Evolutionary conservation across 92 coral and sea anemone species (phyloP).

Genomic region (Parazoanthus swiftii): DNA sequence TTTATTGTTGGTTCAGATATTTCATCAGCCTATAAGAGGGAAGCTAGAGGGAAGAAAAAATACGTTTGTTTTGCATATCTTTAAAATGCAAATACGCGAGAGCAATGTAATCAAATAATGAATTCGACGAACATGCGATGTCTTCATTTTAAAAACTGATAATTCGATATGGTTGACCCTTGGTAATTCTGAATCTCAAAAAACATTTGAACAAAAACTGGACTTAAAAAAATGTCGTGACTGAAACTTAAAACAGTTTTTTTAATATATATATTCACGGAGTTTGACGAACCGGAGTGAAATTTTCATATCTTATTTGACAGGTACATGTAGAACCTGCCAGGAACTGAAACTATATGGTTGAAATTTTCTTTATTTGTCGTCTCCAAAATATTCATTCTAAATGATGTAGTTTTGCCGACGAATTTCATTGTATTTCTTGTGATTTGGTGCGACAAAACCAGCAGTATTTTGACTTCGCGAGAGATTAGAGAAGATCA

Average conservation of each 20-base stretch:
- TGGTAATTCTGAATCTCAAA: neutral
- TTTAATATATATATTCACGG: neutral
- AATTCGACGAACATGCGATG: neutral
- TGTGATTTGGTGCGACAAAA: neutral
- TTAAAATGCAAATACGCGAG: no score
- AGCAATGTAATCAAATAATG: no score
- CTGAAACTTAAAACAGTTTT: no score
- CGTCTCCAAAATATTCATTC: neutral
- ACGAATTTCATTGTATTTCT: neutral
- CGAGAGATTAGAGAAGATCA: neutral
- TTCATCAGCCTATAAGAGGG: no score
- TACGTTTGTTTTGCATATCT: no score
- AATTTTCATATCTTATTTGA: neutral
- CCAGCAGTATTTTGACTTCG: neutral
- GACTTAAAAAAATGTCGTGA: neutral
- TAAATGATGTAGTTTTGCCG: neutral
- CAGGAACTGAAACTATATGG: neutral
- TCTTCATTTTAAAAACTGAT: neutral
- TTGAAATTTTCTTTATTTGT: neutral
- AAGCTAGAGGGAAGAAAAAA: no score
- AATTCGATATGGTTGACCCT: neutral
- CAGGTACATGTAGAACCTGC: neutral
- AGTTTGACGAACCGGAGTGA: neutral
- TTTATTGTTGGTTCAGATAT: no score
- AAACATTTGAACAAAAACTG: neutral